Evolutionary conservation across 2,113 vertebrate genomes (phyloP), one percentile per base, ranked within the genome.

Genomic region (Proterorhinus semilunaris): DNA sequence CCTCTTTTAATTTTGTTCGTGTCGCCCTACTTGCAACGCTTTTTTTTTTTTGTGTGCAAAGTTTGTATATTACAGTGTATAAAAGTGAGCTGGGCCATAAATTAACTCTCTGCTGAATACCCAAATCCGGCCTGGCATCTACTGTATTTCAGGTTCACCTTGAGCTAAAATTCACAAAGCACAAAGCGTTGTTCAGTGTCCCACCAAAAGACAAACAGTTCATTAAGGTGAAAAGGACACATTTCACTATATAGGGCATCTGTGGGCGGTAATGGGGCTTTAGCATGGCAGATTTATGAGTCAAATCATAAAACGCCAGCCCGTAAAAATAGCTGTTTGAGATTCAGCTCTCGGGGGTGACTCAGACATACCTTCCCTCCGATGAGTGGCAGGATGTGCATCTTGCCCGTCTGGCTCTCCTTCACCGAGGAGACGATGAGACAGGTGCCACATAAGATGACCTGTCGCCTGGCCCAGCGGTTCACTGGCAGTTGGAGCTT

Each of bases 391-490:
- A 99, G 93, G 70, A 98, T 94, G 69, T 99, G 98, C 98, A 99
- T 99, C 90, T 99, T 99, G 62, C 98, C 97, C 0, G 94, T 93
- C 87, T 95, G 91, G 87, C 96, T 96, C 86, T 98, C 95, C 82
- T 99, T 99, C 72, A 99, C 94, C 0, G 98, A 99, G 51, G 98
- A 98, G 43, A 99, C 96, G 75, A 99, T 98, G 72, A 99, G 93
- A 87, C 97, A 98, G 81, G 96, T 98, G 82, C 98, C 98, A 58
- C 98, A 98, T 74, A 99, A 92, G 90, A 97, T 99, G 86, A 98
- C 98, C 89, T 98, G 96, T 75, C 98, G 94, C 69, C 94, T 93
- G 85, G 94, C 95, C 98, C 98, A 99, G 79, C 96, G 94, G 93
- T 96, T 98, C 76, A 98, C 97, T 0, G 97, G 97, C 69, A 99